These are phyloP conservation scores for Eupithecia subumbrata DNA, from an alignment of 2,888 invertebrate species.

Conservation along the genomic window DNA sequence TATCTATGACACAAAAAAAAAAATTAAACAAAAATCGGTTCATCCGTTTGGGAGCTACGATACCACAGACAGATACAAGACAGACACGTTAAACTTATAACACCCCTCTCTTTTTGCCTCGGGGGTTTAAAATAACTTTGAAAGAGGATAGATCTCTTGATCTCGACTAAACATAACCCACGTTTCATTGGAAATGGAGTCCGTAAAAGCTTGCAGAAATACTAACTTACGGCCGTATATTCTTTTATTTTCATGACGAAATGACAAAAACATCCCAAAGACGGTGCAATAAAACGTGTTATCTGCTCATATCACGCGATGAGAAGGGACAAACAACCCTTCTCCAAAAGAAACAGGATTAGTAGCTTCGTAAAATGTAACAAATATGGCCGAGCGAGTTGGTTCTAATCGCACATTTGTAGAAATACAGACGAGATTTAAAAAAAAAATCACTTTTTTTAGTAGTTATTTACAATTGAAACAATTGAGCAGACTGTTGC, in stretches of 20 bases:
- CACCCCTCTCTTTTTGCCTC: too few species aligned
- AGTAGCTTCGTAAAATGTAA: background rate
- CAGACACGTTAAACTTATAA: too few species aligned
- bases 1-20: too few species aligned
- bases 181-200: background rate
- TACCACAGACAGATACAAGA: too few species aligned
- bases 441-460: too few species aligned
- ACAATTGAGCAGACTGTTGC: too few species aligned
- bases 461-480: too few species aligned
- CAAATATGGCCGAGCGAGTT: background rate
- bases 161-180: background rate
- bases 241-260: slow-evolving; percentile 14
- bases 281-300: slow-evolving; percentile 16
- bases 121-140: background rate
- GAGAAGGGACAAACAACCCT: slow-evolving; percentile 15
- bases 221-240: background rate
- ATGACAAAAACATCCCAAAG: slow-evolving; percentile 15
- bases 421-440: background rate
- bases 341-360: slow-evolving; percentile 16
- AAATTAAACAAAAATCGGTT: too few species aligned
- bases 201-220: slow-evolving; percentile 3
- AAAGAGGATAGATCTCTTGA: background rate
- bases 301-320: slow-evolving; percentile 13
- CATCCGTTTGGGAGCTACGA: too few species aligned
- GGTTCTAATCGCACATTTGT: background rate